Base-by-base conservation (phyloP, 2,797 vertebrate species). In the Centropyge bicolor region DNA sequence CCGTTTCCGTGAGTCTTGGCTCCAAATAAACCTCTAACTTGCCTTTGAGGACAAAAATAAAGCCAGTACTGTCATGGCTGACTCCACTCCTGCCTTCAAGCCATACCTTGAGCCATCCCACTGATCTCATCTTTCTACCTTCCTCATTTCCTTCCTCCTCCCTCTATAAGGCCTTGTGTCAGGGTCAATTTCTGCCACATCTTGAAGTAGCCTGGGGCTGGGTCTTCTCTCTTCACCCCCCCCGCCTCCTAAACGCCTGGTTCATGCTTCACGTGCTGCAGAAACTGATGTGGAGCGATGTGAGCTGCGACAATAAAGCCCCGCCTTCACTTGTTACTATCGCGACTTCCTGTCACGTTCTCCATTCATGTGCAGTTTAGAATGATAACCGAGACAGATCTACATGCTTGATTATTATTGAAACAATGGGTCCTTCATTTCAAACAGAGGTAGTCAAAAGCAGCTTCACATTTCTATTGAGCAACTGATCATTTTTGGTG, bases 151-250 rank as follows among this genome's bases (percentile, higher is more conserved):
- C 31, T 19, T 31, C 35, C 10, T 78, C 57, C 52, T 80, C 54
- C 19, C 41, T 56, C 36, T 38, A 5, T 72, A 49, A 62, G 55
- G 41, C 87, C 67, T 65, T 16, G 1, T 55, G 82, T 73, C 85
- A 74, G 67, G 14, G 56, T 78, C 27, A 1, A 76, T 91, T 78
- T 78, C 52, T 68, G 71, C 82, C 60, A 81, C 75, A 71, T 82
- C 66, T 69, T n/a, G 16, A 82, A 85, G 72, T 62, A 56, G 66
- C 82, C 76, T 17, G 35, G 4, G 49, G 80, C 46, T 45, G 11
- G 5, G 5, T 27, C 40, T 74, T 78, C 65, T 69, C 49, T 35
- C 66, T 12, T 46, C 41, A 13, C 51, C 8, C 20, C 36, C 12
- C 36, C n/a, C 40, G 16, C 35, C 7, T 48, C 38, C 48, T 56